Evolutionary conservation across 2,888 invertebrate species (phyloP), one percentile per base, ranked within the genome.

Genomic region (Phyto melanocephala): DNA sequence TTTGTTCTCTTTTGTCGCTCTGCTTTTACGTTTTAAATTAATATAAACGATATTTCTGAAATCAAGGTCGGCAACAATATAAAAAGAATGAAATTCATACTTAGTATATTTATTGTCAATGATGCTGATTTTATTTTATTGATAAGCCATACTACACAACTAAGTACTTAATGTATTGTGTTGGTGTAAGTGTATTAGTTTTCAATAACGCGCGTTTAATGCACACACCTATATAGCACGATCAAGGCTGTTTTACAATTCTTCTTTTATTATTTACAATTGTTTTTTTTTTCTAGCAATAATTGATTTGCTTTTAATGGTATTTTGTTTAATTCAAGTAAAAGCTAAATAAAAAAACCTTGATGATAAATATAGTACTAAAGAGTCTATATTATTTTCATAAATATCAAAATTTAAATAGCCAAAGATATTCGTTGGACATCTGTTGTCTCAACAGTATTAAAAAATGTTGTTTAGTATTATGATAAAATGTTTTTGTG

Each of bases 241-340:
- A 24, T 13, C 42, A 42, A 0, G 2, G 4, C n/a, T 20, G 10
- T 33, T 40, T 52, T 54, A n/a, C 15, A 13, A 35, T 65, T 8
- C 17, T 10, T 45, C n/a, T n/a, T n/a, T n/a, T n/a, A n/a, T 35
- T 62, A 10, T 62, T 22, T 17, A 33, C 37, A 45, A 56, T 20
- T n/a, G n/a, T 45, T 65, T 24, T 7, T 74, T 78, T 1, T 58
- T 74, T 74, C 54, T 60, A 62, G 68, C 60, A 75, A 63, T 75
- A 75, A 65, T 75, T 80, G 80, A 80, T 68, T 75, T 47, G 40
- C 70, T 70, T 75, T 80, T 74, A 80, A 80, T 80, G 74, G 35
- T 42, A 68, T 80, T 79, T 45, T 13, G 11, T 60, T 79, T 22
- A 8, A 24, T 20, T 37, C 17, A 15, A 45, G 2, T 15, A 45